These are phyloP conservation scores for Aphrophora alni DNA, from an alignment of 2,888 invertebrate species.

Conservation along the genomic window DNA sequence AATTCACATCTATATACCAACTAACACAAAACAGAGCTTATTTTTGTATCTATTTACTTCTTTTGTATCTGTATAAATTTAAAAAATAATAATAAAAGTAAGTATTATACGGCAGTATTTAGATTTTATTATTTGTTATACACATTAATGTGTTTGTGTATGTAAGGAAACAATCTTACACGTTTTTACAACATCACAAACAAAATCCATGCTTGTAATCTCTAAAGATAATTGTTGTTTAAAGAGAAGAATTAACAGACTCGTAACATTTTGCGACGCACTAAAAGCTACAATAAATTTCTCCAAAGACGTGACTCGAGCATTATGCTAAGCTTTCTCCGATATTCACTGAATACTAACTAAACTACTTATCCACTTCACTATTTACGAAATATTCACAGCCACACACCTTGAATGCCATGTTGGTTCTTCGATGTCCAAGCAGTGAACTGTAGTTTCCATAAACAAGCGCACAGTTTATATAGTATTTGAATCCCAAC, in stretches of 20 bases:
- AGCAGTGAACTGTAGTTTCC: background rate
- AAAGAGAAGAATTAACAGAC: background rate
- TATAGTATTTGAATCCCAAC: slow-evolving; percentile 6
- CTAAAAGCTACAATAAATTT: background rate
- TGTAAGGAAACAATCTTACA: no score
- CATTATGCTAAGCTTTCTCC: background rate
- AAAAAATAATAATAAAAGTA: no score
- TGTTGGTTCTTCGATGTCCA: slow-evolving; percentile 6
- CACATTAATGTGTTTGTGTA: no score
- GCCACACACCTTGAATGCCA: slow-evolving; percentile 35
- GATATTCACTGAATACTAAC: background rate
- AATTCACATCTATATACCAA: no score
- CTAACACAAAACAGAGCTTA: no score
- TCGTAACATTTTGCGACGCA: background rate
- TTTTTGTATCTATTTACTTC: no score
- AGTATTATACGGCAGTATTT: no score
- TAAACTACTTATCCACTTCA: background rate
- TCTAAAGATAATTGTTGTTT: background rate
- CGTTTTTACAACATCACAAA: background rate
- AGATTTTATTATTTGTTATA: no score
- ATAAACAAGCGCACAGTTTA: background rate
- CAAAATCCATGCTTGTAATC: background rate
- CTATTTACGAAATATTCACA: slow-evolving; percentile 3
- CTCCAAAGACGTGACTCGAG: background rate
- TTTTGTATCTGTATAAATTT: no score